Base-by-base conservation (phyloP, 1,140 invertebrate genomes). In the Atta texana region DNA sequence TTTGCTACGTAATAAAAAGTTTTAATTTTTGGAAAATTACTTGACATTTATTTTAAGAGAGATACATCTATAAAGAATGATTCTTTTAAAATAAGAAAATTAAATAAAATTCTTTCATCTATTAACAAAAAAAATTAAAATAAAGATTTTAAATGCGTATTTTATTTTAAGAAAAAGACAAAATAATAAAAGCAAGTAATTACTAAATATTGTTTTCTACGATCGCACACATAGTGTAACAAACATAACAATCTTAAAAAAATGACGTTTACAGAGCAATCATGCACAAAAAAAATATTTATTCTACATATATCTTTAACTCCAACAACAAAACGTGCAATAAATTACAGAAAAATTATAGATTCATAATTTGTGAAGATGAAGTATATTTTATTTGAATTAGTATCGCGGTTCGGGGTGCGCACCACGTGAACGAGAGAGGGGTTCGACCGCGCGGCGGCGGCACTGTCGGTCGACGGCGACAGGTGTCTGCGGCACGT, bases 401-500 rank as follows among this genome's bases (percentile, higher is more conserved):
- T 55, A 18, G 12, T 16, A 24, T 6, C 34, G 75, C 21, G 75
- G 61, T 59, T 53, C 64, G 57, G 88, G 89, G 74, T 90, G 89
- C n/a, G 51, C 59, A 72, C 66, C 64, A 55, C 10, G 8, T n/a
- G 61, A 49, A n/a, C 75, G 85, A 81, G 77, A 69, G 89, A 90
- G 90, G 92, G 92, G 91, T 88, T 92, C 92, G 90, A 87, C 92
- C 93, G 92, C 88, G 61, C 87, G 94, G 93, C 87, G 94, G 92
- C 93, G 93, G 90, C 88, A 93, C 92, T 63, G 89, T 93, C 92
- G 92, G 76, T 86, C 82, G 81, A 88, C 88, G 90, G 87, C 93
- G 93, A 94, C 94, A 94, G 94, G 94, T 94, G 94, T 94, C 92
- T 92, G 91, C 85, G 90, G 82, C 88, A 74, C 84, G 82, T 90